Evolutionary conservation across 2,888 invertebrate species (phyloP).

Genomic region (Eudasyphora cyanicolor): DNA sequence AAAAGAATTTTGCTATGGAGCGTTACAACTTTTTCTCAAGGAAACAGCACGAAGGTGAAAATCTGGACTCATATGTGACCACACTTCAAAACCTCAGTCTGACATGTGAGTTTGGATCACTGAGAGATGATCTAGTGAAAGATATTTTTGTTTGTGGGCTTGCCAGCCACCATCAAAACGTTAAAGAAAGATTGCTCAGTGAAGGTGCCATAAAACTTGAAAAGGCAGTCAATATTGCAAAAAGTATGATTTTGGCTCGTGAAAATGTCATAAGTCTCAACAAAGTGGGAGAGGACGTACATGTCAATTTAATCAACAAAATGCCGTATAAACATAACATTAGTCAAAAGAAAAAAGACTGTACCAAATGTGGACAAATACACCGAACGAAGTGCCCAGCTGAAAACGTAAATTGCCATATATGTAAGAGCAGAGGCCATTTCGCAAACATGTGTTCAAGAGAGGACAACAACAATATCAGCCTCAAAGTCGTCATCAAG

Average conservation of each 20-base stretch:
- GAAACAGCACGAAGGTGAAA: slow-evolving; percentile 27
- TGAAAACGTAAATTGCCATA: slow-evolving; percentile 30
- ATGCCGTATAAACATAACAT: not conserved
- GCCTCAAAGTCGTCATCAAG: not conserved
- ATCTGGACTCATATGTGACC: slow-evolving; percentile 44
- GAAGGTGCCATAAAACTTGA: too few relatives aligned
- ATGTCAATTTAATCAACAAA: not conserved
- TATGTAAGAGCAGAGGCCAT: slow-evolving; percentile 41
- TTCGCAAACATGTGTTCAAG: slow-evolving; percentile 50
- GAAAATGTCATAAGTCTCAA: slow-evolving; percentile 5
- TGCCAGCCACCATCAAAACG: not conserved
- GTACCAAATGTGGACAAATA: slow-evolving; percentile 41
- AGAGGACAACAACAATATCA: not conserved
- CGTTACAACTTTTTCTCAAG: slow-evolving; percentile 31
- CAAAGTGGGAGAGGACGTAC: not conserved
- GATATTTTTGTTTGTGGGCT: slow-evolving; percentile 64
- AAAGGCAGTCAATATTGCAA: slow-evolving; percentile 25
- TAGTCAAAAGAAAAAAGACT: not conserved
- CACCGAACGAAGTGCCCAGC: slow-evolving; percentile 60
- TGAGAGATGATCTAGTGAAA: slow-evolving; percentile 58
- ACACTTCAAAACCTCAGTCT: slow-evolving; percentile 56
- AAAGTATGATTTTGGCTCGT: not conserved
- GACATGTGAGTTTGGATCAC: slow-evolving; percentile 58
- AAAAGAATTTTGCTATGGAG: slow-evolving; percentile 53
- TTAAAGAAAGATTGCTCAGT: slow-evolving; percentile 13